Base-by-base conservation (phyloP, 2,888 invertebrate species). In the Ornithoptera priamus region DNA sequence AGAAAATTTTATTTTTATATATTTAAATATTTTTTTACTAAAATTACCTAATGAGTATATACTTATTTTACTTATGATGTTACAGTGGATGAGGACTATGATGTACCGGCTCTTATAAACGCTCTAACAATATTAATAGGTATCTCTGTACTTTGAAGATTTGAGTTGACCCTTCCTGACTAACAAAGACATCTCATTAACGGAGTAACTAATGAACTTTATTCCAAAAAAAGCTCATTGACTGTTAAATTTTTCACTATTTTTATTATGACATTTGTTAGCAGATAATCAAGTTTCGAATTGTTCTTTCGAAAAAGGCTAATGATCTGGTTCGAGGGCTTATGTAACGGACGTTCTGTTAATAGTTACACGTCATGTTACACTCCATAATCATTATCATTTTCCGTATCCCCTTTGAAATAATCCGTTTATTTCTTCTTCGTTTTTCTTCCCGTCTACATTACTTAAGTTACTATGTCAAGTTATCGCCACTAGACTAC, bases 61-160 rank as follows among this genome's bases (percentile, higher is more conserved):
- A n/a, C n/a, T 61, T 7, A 70, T 72, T 65, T 70, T 78, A 18
- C n/a, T 70, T 69, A 75, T 75, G 74, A 74, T 84, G 87, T 94
- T 95, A 80, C 95, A 95, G 95, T 95, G 87, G 95, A 94, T 87
- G 94, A 93, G 81, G 95, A 95, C 84, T 95, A 94, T 94, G 94
- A 94, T 89, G 94, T 95, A 92, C 93, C 95, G 85, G 94, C 95
- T 84, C 94, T 96, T 91, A 93, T 94, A 93, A 94, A 95, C 86
- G 95, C 95, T 93, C 93, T 96, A 94, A 94, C 94, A 85, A 94
- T 95, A 92, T 88, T 94, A 85, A 93, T 94, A 94, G 94, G 94
- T 94, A 94, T 83, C 79, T 80, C 73, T 74, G 56, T 70, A 42
- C 75, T 73, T 77, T 75, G 78, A 84, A 81, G 80, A 83, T 85